Base-by-base conservation (phyloP, 2,113 vertebrate species). In the Albula glossodonta region DNA sequence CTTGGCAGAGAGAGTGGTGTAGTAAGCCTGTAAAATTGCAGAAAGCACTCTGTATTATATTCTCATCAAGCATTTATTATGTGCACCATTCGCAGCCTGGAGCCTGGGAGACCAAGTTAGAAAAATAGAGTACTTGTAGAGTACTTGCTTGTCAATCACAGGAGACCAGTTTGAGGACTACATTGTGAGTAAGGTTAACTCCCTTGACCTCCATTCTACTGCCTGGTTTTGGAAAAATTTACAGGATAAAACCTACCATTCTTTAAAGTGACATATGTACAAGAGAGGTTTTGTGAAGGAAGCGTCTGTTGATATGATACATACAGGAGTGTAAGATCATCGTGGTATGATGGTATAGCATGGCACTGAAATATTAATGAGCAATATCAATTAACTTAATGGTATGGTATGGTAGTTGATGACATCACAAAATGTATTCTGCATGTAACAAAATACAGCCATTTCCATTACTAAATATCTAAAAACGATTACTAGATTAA, bases 111-210 rank as follows among this genome's bases (percentile, higher is more conserved):
- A 80, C 8, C 2, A 7, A 74, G n/a, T 10, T 25, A 57, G 56
- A 83, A 49, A 10, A 80, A 52, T 5, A 31, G 63, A 56, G n/a
- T 50, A 52, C 82, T 82, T 86, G 85, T 74, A 51, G 41, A 82
- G 48, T 31, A 41, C 41, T 86, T 9, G 10, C 85, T 84, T 88
- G 85, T 88, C 85, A 79, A 22, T 83, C 80, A 83, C 57, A 63
- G 50, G 78, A 83, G 66, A 41, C 50, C n/a, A 78, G 48, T 50
- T 74, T 88, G 83, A 82, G 82, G 70, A 85, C 48, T 82, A 80
- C 86, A 87, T 79, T 79, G 70, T 74, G 80, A 85, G 80, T 25
- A 41, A 83, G 48, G 80, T 87, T 83, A 86, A 87, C 88, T 86
- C 50, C 19, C n/a, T 74, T 83, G 86, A 89, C 86, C 88, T 80